Percentiles rank a stretch among this genome's conserved stretches.
Conservation (phyloP, 2,888 invertebrate species). For the Poecilus cupreus region DNA sequence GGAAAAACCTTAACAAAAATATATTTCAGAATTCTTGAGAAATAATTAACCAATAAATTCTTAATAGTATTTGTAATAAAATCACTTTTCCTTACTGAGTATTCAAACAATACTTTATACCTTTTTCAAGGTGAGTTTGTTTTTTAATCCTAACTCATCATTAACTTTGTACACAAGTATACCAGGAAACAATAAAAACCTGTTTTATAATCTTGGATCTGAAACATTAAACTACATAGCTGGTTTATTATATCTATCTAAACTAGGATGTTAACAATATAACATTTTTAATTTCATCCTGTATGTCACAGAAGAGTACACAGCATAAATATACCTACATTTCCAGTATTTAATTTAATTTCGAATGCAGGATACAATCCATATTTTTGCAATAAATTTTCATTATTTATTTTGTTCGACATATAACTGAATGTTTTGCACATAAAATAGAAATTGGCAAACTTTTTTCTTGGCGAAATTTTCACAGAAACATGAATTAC, state of each 20-base stretch:
- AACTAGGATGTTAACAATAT: not conserved
- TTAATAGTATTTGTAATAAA: not conserved
- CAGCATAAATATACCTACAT: not conserved
- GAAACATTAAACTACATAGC: slow-evolving; percentile 19
- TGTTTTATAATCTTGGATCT: slow-evolving; percentile 32
- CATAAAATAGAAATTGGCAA: no score
- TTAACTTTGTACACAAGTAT: slow-evolving; percentile 25
- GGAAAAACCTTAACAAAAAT: slow-evolving; percentile 14
- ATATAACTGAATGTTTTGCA: no score
- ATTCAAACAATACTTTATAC: not conserved
- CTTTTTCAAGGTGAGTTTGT: slow-evolving; percentile 38
- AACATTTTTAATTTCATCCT: not conserved
- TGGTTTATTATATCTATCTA: slow-evolving; percentile 8
- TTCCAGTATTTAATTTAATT: no score
- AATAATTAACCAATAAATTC: slow-evolving; percentile 35
- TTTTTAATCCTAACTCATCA: slow-evolving; percentile 28
- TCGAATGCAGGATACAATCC: no score
- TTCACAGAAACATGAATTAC: no score
- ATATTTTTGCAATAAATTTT: no score
- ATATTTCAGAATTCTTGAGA: not conserved
- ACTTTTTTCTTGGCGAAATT: no score
- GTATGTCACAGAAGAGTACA: not conserved
- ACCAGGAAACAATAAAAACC: slow-evolving; percentile 39
- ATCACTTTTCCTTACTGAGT: not conserved
- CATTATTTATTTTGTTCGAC: no score